These are phyloP conservation scores for Drosophila rubida DNA, from an alignment of 2,888 invertebrate genomes.

Conservation along the genomic window DNA sequence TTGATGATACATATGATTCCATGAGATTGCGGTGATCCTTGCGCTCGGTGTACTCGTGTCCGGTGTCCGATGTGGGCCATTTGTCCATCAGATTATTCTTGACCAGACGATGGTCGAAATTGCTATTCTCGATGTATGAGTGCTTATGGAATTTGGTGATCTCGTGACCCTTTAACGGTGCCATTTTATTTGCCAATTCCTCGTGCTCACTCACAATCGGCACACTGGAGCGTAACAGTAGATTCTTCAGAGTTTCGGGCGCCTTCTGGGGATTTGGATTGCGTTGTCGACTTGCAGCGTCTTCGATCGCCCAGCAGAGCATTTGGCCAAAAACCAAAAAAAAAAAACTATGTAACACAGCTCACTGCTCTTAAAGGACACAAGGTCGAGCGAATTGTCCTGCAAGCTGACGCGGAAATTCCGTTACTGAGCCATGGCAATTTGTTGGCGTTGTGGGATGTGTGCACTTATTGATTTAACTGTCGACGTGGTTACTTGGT, in stretches of 20 bases:
- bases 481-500: slow-evolving; percentile 50
- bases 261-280: slow-evolving; percentile 80
- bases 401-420: slow-evolving; percentile 6
- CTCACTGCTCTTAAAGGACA: not conserved
- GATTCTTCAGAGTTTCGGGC: slow-evolving; percentile 80
- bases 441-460: not conserved
- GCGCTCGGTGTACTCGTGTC: slow-evolving; percentile 79
- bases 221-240: slow-evolving; percentile 83
- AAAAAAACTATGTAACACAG: not conserved
- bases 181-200: slow-evolving; percentile 58
- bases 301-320: slow-evolving; percentile 83
- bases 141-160: slow-evolving; percentile 72
- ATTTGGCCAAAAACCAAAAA: slow-evolving; percentile 63
- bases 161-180: slow-evolving; percentile 70
- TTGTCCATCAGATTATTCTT: slow-evolving; percentile 84
- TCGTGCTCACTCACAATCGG: slow-evolving; percentile 83
- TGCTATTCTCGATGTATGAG: slow-evolving; percentile 83
- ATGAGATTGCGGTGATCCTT: slow-evolving; percentile 84
- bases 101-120: slow-evolving; percentile 84
- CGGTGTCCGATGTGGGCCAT: slow-evolving; percentile 79
- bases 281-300: slow-evolving; percentile 76
- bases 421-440: slow-evolving; percentile 19
- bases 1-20: slow-evolving; percentile 84
- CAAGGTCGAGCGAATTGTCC: slow-evolving; percentile 4
- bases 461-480: slow-evolving; percentile 71